Base-by-base conservation (phyloP, 2,888 invertebrate species). In the Meandrusa payeni region DNA sequence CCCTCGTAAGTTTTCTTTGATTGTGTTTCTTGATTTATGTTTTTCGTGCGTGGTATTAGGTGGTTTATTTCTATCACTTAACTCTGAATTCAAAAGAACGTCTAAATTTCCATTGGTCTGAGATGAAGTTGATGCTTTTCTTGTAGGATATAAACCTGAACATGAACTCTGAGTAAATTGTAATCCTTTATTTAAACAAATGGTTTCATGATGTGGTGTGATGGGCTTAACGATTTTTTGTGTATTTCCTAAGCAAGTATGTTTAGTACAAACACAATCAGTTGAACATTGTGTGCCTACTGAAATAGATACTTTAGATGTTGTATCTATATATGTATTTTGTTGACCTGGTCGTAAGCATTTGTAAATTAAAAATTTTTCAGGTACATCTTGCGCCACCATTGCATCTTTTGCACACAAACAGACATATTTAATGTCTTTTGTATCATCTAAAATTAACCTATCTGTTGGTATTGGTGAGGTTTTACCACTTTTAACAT, bases 341-440 rank as follows among this genome's bases (percentile, higher is more conserved):
- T 63, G 65, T 31, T 59, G 64, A 2, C 59, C 52, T 24, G 80
- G 48, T 32, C 64, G 63, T 10, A 71, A 73, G 50, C 82, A 81
- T 62, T 76, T 81, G 44, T 76, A 79, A 29, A 80, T 62, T 23
- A 76, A 50, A 46, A 74, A 65, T 43, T 76, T 72, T 29, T 79
- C 74, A 26, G 68, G 67, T 2, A 59, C 49, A 20, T 69, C 64
- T 27, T 59, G 53, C 11, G 57, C 39, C 12, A 55, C 46, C 12
- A 45, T 41, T 1, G 52, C 41, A 29, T 74, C 64, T 11, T 70
- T 56, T 33, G 64, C 58, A 50, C 83, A 82, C 26, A 79, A 51
- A 53, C 86, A 85, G 3, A 78, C 66, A 57, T 76, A 76, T 47
- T 76, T 73, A 7, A 76, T 61, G 37, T 79, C 72, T 6, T 40